Percentiles rank a stretch among this genome's conserved stretches.
These are phyloP conservation scores for Spisula solida DNA, from an alignment of 2,888 invertebrate species.

Conservation along the genomic window DNA sequence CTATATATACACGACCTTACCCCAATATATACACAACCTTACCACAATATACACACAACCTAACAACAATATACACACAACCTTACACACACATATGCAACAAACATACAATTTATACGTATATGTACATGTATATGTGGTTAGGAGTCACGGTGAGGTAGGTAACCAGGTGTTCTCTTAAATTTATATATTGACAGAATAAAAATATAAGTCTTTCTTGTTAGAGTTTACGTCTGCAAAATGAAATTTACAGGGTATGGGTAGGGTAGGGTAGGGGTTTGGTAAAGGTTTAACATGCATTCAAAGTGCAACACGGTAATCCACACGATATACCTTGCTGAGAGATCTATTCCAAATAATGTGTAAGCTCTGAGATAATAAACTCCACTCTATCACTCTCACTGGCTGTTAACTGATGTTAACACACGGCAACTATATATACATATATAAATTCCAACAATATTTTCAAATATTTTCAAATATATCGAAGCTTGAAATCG, in stretches of 20 bases:
- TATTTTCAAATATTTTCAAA: neutral
- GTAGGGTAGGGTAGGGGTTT: neutral
- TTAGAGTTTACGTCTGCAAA: too few relatives aligned
- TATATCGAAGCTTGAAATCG: neutral
- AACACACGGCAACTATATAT: neutral
- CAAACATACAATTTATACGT: neutral
- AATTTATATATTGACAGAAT: too few relatives aligned
- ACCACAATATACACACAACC: neutral
- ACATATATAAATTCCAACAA: slow-evolving; percentile 7
- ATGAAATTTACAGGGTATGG: too few relatives aligned
- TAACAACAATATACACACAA: neutral
- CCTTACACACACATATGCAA: neutral
- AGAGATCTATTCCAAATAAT: neutral
- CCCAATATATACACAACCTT: neutral
- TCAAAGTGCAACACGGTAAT: neutral
- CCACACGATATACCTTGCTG: neutral
- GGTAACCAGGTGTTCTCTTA: too few relatives aligned
- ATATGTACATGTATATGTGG: too few relatives aligned
- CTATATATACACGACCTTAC: neutral
- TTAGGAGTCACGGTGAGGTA: too few relatives aligned
- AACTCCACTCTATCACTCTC: slow-evolving; percentile 4
- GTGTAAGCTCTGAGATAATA: neutral
- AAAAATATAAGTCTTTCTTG: too few relatives aligned
- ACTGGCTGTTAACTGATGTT: neutral
- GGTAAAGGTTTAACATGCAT: neutral